A percentile compares a stretch with the other conserved stretches of the same genome.
phyloP scores from a whole-genome alignment of 2,113 vertebrate species.

The Irena cyanogastra region DNA sequence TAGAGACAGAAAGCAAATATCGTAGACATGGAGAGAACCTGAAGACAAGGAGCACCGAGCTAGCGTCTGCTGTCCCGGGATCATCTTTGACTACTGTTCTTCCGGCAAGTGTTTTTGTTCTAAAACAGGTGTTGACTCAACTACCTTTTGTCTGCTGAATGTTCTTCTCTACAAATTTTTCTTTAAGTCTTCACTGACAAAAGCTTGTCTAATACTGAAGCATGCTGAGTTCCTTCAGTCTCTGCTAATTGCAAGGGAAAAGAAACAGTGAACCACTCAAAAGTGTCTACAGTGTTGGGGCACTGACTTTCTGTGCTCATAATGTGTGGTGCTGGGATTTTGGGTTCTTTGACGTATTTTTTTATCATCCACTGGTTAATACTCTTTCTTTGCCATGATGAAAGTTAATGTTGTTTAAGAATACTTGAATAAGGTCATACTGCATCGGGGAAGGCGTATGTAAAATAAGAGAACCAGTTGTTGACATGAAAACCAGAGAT shows the following conservation, averaged over 20 bases:
- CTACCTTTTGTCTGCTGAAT: not conserved
- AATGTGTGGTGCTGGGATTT: not conserved
- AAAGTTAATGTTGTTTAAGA: not conserved
- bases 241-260: not conserved
- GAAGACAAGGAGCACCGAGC: slow-evolving; percentile 36
- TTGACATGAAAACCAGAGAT: not conserved
- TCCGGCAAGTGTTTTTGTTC: slow-evolving; percentile 65
- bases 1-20: slow-evolving; percentile 30
- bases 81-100: slow-evolving; percentile 37
- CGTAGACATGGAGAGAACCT: slow-evolving; percentile 54
- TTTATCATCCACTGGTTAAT: not conserved
- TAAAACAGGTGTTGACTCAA: not conserved
- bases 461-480: not conserved
- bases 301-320: not conserved
- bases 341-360: not conserved
- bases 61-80: slow-evolving; percentile 12
- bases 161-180: not conserved
- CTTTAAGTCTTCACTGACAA: not conserved
- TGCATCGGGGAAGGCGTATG: not conserved
- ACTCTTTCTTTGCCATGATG: not conserved
- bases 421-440: not conserved
- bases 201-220: not conserved
- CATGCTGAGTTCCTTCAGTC: not conserved
- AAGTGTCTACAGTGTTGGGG: not conserved
- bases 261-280: not conserved